Percentiles rank a stretch among this genome's conserved stretches.
These are phyloP conservation scores for Potorous gilbertii DNA, from an alignment of 2,797 vertebrate species.

Conservation along the genomic window DNA sequence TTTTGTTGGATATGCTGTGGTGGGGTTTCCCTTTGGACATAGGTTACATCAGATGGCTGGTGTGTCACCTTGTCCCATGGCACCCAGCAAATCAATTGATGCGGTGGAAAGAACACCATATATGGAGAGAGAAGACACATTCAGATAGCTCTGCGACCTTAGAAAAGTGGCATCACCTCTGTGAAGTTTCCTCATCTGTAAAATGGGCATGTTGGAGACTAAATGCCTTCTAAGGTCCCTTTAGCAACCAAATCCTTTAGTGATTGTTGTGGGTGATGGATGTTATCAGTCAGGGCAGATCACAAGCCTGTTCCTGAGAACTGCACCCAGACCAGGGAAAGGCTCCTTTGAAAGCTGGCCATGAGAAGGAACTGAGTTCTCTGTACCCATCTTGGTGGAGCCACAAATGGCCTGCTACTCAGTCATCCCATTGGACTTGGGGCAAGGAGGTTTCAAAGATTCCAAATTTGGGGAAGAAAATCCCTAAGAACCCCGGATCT, in stretches of 20 bases:
- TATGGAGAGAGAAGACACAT: background rate
- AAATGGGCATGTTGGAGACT: background rate
- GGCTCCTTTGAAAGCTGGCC: background rate
- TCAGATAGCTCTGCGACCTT: background rate
- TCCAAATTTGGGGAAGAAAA: background rate
- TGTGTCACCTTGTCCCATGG: background rate
- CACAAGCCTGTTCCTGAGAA: background rate
- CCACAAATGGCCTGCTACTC: background rate
- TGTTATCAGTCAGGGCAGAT: background rate
- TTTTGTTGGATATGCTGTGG: background rate
- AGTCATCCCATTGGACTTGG: background rate
- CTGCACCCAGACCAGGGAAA: background rate
- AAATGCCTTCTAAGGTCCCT: background rate
- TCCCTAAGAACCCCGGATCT: background rate
- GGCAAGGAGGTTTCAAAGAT: background rate
- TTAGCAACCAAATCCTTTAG: background rate
- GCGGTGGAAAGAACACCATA: background rate
- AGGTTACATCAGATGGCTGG: background rate
- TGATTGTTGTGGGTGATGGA: background rate
- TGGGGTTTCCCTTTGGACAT: background rate
- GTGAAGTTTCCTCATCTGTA: background rate
- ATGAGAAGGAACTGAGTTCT: background rate
- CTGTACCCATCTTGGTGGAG: background rate
- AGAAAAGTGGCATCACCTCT: background rate
- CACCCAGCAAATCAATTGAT: background rate